Evolutionary conservation across 2,888 invertebrate genomes (phyloP), one percentile per base, ranked within the genome.

Genomic region (Spisula subtruncata): DNA sequence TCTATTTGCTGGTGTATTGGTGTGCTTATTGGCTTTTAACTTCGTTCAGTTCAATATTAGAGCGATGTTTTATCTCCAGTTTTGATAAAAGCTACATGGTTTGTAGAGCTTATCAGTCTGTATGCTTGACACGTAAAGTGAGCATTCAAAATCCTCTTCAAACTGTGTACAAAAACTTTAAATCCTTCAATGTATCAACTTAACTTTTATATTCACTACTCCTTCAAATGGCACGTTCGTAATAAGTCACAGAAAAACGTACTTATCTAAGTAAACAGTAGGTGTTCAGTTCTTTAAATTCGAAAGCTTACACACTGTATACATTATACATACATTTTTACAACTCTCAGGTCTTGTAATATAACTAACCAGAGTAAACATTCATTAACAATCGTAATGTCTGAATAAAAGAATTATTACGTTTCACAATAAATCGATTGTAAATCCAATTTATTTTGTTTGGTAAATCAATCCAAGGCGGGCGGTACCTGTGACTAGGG

Each of bases 401-500:
- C 29, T 32, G 32, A 25, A 29, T 71, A 71, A 32, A 71, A 29
- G 16, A n/a, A 71, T 71, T 84, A 71, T 84, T 84, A 84, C 29
- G 71, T 56, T 48, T 48, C 75, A 84, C 48, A 84, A 84, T 84
- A 25, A 71, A 84, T 29, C 29, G 54, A 51, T 85, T 79, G 41
- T 79, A 85, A 79, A 85, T 51, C 79, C 85, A 85, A 79, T 79
- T 56, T 79, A 85, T 85, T 75, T 79, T 46, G 18, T 84, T 84
- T 75, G n/a, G 48, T 46, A 84, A 71, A 84, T 75, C 85, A n/a
- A 85, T 85, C 54, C 54, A 85, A 79, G n/a, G 20, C 79, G 16
- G 54, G 51, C 80, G 75, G 84, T 81, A 81, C 82, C 51, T 71
- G 86, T 71, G 81, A 81, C 56, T 71, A 41, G 46, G 81, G 81